These are phyloP conservation scores for Drosophila burlai DNA, from an alignment of 1,140 invertebrate genomes.

Conservation along the genomic window DNA sequence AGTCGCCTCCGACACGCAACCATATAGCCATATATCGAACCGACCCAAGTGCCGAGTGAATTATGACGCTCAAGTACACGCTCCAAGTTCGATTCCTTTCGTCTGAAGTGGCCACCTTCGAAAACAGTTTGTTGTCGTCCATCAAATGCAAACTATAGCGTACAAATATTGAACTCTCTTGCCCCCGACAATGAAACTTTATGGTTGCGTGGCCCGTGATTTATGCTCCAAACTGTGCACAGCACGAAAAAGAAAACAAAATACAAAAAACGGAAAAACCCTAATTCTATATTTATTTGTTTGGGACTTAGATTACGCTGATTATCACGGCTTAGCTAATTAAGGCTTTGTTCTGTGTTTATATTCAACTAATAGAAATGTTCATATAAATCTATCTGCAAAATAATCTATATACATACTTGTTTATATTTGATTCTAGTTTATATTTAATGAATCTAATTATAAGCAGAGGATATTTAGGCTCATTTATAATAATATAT, in stretches of 20 bases:
- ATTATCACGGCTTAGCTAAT: conserved; percentile 20
- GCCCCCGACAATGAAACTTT: conserved; percentile 73
- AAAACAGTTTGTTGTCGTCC: conserved; percentile 77
- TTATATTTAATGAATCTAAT: too few relatives aligned
- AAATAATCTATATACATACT: too few relatives aligned
- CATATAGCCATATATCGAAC: conserved; percentile 25
- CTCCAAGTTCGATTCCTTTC: conserved; percentile 43
- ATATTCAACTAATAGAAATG: background rate
- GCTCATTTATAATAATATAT: too few relatives aligned
- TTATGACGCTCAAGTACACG: conserved; percentile 68
- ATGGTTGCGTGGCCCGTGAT: conserved; percentile 75
- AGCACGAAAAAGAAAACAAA: conserved; percentile 10
- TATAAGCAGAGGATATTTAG: too few relatives aligned
- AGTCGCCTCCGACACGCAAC: conserved; percentile 65
- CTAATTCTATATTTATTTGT: conserved; percentile 17
- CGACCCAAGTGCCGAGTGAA: conserved; percentile 72
- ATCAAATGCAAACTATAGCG: conserved; percentile 76
- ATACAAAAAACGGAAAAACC: conserved; percentile 1
- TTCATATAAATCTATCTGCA: too few relatives aligned
- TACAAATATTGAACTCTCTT: conserved; percentile 67
- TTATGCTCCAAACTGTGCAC: conserved; percentile 40
- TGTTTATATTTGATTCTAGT: background rate
- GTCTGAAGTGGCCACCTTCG: conserved; percentile 58
- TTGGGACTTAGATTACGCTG: conserved; percentile 12
- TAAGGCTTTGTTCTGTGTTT: background rate